A percentile compares a stretch with the other conserved stretches of the same genome.
Evolutionary conservation across 2,113 vertebrate genomes (phyloP).

Genomic region (Melanocharis versteri): DNA sequence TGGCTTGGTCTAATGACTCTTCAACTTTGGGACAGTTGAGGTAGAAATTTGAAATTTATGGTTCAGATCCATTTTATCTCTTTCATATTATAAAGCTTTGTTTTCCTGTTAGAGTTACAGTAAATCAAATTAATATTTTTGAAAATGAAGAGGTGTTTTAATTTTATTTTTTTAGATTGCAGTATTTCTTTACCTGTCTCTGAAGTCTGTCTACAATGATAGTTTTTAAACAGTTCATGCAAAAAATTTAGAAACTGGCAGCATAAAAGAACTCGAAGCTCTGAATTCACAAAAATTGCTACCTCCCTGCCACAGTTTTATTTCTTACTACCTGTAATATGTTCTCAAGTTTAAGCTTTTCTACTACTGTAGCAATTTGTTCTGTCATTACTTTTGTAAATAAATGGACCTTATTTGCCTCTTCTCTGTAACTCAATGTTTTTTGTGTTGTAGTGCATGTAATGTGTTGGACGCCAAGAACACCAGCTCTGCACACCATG

Average conservation of each 20-base stretch:
- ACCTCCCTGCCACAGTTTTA: background rate
- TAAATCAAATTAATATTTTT: background rate
- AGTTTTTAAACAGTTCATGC: background rate
- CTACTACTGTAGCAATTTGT: background rate
- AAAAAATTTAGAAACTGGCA: background rate
- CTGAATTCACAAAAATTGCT: background rate
- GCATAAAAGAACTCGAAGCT: background rate
- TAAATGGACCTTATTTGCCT: background rate
- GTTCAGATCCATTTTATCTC: background rate
- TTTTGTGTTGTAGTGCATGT: conserved; percentile 76
- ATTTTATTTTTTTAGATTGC: background rate
- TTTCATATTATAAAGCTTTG: background rate
- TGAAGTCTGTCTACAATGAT: background rate
- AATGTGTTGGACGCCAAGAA: conserved; percentile 46
- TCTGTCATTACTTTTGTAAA: background rate
- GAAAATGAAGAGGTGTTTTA: background rate
- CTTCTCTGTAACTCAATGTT: background rate
- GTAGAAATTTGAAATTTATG: background rate
- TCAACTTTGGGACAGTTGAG: background rate
- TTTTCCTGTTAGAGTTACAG: background rate
- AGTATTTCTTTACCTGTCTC: background rate
- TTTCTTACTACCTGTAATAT: background rate
- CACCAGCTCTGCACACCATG: conserved; percentile 50
- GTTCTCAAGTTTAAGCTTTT: background rate
- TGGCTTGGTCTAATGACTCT: background rate